Conservation (phyloP, 2,113 vertebrate genomes). For the Hyperopisus bebe region DNA sequence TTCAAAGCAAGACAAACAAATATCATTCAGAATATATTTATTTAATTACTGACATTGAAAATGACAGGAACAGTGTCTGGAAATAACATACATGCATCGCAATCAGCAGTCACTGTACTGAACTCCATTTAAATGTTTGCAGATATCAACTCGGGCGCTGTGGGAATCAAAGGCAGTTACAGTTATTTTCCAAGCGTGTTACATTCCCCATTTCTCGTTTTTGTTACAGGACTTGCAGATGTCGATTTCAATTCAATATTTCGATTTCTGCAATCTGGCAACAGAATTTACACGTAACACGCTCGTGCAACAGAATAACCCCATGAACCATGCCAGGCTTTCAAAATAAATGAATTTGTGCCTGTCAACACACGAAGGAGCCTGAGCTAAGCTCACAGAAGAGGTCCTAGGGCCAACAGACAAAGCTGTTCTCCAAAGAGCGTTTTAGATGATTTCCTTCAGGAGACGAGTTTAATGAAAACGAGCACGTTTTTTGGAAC, state of each 20-base stretch:
- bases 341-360: not conserved
- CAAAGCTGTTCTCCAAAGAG: not conserved
- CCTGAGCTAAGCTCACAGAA: not conserved
- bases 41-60: constrained; percentile 25
- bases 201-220: not conserved
- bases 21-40: constrained; percentile 28
- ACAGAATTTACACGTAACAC: not conserved
- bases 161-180: too few species aligned
- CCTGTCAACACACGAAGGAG: not conserved
- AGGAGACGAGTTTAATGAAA: not conserved
- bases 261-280: not conserved
- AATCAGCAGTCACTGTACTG: constrained; percentile 22
- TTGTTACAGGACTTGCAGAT: not conserved
- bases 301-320: not conserved
- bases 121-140: not conserved
- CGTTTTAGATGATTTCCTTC: not conserved
- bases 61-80: constrained; percentile 29
- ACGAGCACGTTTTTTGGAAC: not conserved
- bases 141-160: not conserved
- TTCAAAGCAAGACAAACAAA: constrained; percentile 36
- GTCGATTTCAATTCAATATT: not conserved
- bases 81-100: constrained; percentile 40
- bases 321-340: not conserved
- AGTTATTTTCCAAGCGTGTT: not conserved
- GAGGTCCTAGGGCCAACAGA: not conserved